phyloP scores from a whole-genome alignment of 2,113 vertebrate genomes.

The Triplophysa siluroides region DNA sequence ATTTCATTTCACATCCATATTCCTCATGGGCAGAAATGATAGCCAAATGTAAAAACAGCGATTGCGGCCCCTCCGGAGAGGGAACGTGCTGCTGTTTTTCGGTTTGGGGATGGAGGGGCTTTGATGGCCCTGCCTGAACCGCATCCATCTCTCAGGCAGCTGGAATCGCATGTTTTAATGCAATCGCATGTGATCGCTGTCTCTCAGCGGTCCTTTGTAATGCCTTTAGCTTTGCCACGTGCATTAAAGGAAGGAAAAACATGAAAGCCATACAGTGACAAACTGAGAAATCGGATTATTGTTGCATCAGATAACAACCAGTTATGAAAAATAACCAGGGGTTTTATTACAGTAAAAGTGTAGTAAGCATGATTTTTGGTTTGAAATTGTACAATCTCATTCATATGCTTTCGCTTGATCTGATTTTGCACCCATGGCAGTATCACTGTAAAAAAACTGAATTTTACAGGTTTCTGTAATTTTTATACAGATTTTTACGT shows the following conservation, averaged over 20 bases:
- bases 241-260: background rate
- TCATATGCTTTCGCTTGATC: too few species aligned
- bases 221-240: background rate
- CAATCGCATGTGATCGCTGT: constrained; percentile 73
- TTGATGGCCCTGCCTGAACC: constrained; percentile 67
- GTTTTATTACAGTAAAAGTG: too few species aligned
- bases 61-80: constrained; percentile 80
- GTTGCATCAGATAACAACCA: too few species aligned
- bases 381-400: too few species aligned
- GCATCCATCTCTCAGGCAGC: constrained; percentile 77
- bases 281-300: background rate
- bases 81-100: constrained; percentile 77
- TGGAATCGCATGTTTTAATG: constrained; percentile 78
- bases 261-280: background rate
- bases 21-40: constrained; percentile 87
- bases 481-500: too few species aligned
- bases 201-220: constrained; percentile 38
- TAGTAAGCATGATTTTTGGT: too few species aligned
- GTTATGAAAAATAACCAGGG: too few species aligned
- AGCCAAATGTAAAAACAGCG: constrained; percentile 83
- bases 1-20: constrained; percentile 90
- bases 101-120: constrained; percentile 77
- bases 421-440: too few species aligned
- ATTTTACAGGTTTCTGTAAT: too few species aligned
- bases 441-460: too few species aligned